Percentiles rank a stretch among this genome's conserved stretches.
phyloP scores from a whole-genome alignment of 2,113 vertebrate species.

The Centropus unirufus region DNA sequence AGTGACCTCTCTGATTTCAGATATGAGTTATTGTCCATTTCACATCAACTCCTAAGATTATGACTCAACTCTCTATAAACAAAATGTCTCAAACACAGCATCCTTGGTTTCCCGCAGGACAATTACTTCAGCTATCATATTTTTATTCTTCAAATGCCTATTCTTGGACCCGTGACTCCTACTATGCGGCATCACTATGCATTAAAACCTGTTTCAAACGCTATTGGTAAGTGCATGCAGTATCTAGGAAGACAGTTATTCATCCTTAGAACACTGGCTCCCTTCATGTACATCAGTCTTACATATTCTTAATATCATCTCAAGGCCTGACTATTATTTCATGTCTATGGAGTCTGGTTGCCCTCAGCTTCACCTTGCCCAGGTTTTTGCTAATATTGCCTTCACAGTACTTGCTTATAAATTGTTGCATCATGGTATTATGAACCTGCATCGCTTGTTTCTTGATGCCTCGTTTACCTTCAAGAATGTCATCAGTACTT shows the following conservation, averaged over 20 bases:
- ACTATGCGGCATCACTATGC: fast-evolving
- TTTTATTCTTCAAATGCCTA: not conserved
- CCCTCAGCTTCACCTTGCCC: not conserved
- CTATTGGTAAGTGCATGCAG: not conserved
- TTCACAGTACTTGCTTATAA: not conserved
- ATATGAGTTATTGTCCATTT: not conserved
- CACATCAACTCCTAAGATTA: not conserved
- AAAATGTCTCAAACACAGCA: not conserved
- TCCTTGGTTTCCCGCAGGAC: not conserved
- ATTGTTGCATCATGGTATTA: not conserved
- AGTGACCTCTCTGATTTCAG: not conserved
- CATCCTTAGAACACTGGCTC: not conserved
- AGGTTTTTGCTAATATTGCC: not conserved
- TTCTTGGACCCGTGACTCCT: not conserved
- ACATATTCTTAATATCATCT: not conserved
- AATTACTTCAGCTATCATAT: not conserved
- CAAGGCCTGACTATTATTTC: not conserved
- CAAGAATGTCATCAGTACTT: not conserved
- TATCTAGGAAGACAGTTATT: not conserved
- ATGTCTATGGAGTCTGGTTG: not conserved
- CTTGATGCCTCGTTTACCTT: not conserved
- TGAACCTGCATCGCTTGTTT: fast-evolving
- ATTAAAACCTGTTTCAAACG: not conserved
- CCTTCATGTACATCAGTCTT: not conserved
- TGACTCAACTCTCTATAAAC: not conserved